Conservation (phyloP, 1,140 invertebrate species). For the Hormaphis cornu region DNA sequence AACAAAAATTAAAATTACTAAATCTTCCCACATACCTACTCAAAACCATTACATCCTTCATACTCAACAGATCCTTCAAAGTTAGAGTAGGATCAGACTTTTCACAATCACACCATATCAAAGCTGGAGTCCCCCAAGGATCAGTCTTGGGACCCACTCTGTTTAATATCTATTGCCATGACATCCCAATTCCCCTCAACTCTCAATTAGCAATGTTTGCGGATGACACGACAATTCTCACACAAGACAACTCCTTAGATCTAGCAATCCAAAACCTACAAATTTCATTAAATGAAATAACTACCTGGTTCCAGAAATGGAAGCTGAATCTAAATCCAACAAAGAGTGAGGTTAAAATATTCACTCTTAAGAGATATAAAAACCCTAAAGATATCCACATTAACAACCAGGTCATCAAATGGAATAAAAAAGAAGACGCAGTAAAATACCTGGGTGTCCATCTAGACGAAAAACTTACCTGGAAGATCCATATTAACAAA, state of each 20-base stretch:
- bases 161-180: conserved; percentile 4
- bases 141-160: conserved; percentile 23
- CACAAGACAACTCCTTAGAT: neutral
- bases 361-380: neutral
- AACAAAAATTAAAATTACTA: conserved; percentile 39
- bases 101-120: neutral
- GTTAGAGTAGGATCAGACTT: neutral
- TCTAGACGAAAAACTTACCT: conserved; percentile 10
- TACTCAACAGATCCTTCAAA: neutral
- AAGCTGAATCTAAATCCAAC: neutral
- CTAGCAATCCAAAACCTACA: neutral
- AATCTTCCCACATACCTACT: neutral
- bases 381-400: neutral
- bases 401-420: neutral
- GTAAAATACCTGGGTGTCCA: conserved; percentile 5
- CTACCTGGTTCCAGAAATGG: neutral
- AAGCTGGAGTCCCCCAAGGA: conserved; percentile 34
- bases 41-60: conserved; percentile 11
- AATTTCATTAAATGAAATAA: neutral
- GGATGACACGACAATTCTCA: conserved; percentile 24
- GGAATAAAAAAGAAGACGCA: neutral
- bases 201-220: conserved; percentile 4
- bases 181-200: conserved; percentile 1
- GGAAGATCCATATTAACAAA: neutral
- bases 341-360: neutral